These are phyloP conservation scores for Solen grandis DNA, from an alignment of 1,140 invertebrate genomes.

Conservation along the genomic window DNA sequence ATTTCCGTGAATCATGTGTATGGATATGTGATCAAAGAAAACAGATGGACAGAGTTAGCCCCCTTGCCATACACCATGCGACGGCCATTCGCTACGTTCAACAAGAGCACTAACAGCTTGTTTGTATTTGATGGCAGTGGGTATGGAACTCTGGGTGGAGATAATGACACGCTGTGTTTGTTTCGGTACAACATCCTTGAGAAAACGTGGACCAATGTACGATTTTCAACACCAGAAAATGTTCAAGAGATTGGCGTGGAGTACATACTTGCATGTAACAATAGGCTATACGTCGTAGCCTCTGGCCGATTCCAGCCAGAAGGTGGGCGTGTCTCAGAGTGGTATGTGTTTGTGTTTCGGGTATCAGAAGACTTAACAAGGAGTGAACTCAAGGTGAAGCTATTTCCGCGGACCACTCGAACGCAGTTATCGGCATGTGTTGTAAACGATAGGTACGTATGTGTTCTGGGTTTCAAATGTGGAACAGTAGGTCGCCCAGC, in stretches of 20 bases:
- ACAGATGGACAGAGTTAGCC: conserved; percentile 70
- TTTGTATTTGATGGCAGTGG: conserved; percentile 62
- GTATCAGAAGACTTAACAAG: conserved; percentile 55
- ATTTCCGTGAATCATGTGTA: conserved; percentile 60
- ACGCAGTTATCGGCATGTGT: conserved; percentile 55
- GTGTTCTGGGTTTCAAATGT: conserved; percentile 65
- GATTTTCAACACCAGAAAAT: conserved; percentile 52
- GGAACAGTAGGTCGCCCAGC: conserved; percentile 39
- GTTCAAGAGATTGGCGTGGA: conserved; percentile 57
- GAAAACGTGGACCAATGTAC: conserved; percentile 60
- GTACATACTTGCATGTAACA: conserved; percentile 59
- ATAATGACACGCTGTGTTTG: conserved; percentile 49
- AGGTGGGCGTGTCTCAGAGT: conserved; percentile 1
- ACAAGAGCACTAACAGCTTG: conserved; percentile 52
- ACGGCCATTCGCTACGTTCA: conserved; percentile 54
- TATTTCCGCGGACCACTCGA: conserved; percentile 62
- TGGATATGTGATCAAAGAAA: conserved; percentile 70
- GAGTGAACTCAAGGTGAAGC: conserved; percentile 53
- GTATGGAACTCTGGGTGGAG: conserved; percentile 30
- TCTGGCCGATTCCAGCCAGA: conserved; percentile 42
- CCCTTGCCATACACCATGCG: conserved; percentile 67
- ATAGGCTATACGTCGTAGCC: conserved; percentile 58
- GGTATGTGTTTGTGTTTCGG: conserved; percentile 60
- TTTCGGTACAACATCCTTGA: conserved; percentile 58
- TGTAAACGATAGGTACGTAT: conserved; percentile 60